Base-by-base conservation (phyloP, 2,113 vertebrate genomes). In the Lampris megalopsis region DNA sequence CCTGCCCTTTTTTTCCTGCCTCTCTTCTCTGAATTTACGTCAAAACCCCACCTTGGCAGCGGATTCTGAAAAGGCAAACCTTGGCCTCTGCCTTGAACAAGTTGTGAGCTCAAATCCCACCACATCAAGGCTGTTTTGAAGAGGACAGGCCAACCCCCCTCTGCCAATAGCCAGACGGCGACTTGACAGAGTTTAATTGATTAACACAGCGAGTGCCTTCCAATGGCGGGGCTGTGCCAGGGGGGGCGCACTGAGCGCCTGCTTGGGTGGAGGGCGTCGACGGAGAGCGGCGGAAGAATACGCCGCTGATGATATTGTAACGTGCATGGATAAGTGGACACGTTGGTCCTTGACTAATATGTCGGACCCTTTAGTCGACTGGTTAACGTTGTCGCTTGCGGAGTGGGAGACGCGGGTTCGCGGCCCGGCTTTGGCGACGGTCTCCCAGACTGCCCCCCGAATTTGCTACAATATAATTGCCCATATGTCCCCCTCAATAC, bases 61-160 rank as follows among this genome's bases (percentile, higher is more conserved):
- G 77, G 67, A 82, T 84, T 24, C 63, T 35, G 0, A 8, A 49
- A 70, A 84, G 86, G 86, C 77, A 43, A 52, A n/a, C 5, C 59
- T 80, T 53, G 79, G 79, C 70, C 68, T 86, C 75, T 75, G 49
- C 68, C 50, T 24, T 88, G 75, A 86, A 77, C 84, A 47, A 65
- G 63, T 62, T 71, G 73, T 63, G 67, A 78, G 74, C 70, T 77
- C 47, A 71, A 89, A 86, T 88, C 77, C 77, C 74, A 67, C 83
- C 66, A 82, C 90, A 90, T 88, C 84, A 90, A 86, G 77, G 66
- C 64, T 73, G 84, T 84, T 89, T 84, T 89, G 77, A 79, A 79
- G 79, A 80, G 64, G 66, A 84, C 68, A 78, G 61, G 71, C 80
- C 71, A 64, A 8, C 37, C 63, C 48, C 54, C 61, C 59, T 60